Evolutionary conservation across 2,797 vertebrate genomes (phyloP).

Genomic region (Smutsia temminckii): DNA sequence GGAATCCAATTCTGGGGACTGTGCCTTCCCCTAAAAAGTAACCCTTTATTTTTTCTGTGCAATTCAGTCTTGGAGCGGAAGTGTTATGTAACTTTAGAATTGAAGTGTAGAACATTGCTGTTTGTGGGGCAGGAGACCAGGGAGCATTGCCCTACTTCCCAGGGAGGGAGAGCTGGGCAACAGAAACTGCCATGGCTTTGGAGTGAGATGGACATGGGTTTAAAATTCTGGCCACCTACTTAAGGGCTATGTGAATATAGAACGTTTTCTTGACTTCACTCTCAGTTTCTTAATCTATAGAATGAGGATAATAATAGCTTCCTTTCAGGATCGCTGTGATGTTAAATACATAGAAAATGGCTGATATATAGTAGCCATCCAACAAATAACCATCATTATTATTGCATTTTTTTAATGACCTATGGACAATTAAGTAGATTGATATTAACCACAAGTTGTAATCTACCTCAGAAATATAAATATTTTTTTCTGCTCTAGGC

Average conservation of each 20-base stretch:
- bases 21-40: background rate
- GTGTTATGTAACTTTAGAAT: background rate
- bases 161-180: background rate
- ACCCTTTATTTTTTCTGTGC: background rate
- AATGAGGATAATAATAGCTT: background rate
- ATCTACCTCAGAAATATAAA: background rate
- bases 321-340: background rate
- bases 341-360: background rate
- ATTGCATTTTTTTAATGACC: background rate
- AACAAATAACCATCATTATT: background rate
- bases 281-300: slow-evolving; percentile 15
- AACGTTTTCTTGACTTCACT: background rate
- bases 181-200: background rate
- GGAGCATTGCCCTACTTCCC: background rate
- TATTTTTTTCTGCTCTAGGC: background rate
- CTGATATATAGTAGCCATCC: background rate
- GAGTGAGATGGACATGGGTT: background rate
- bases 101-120: background rate
- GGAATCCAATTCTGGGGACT: background rate
- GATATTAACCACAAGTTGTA: background rate
- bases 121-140: background rate
- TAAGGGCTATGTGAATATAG: background rate
- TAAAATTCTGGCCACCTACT: background rate
- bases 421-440: background rate
- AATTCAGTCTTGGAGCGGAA: background rate